Conservation (phyloP, 64 coral and sea anemone genomes). For the Montipora efflorescens region DNA sequence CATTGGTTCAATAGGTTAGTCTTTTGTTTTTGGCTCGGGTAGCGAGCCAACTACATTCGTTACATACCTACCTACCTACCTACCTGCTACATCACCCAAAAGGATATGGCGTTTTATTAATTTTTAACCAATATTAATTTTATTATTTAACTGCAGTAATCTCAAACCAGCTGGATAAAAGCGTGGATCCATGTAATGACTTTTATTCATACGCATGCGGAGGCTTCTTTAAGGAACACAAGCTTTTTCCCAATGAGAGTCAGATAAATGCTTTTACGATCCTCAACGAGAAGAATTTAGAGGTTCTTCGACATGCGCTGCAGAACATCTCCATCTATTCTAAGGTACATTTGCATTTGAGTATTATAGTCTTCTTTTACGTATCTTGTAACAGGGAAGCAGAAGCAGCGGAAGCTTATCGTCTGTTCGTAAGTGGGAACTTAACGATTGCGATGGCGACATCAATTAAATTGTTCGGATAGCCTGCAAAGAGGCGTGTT, state of each 20-base stretch:
- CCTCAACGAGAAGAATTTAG: constrained; percentile 4
- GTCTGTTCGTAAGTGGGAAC: no score
- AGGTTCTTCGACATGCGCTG: constrained; percentile 21
- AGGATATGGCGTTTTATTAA: not conserved
- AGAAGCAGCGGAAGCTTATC: no score
- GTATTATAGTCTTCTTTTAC: no score
- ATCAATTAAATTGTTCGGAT: no score
- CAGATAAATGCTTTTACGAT: not conserved
- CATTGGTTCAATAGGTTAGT: no score
- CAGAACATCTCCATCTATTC: constrained; percentile 4
- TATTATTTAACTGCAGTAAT: constrained; percentile 12
- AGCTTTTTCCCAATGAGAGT: not conserved
- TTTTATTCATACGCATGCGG: constrained; percentile 81
- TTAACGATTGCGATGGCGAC: no score
- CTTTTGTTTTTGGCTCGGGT: no score
- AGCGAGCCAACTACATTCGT: no score
- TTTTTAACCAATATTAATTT: not conserved
- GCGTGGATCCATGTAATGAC: constrained; percentile 71
- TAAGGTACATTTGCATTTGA: constrained; percentile 1
- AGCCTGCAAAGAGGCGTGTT: no score
- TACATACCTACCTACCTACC: no score
- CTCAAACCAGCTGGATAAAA: constrained; percentile 47
- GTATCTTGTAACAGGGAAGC: no score
- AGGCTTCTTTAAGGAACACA: constrained; percentile 62
- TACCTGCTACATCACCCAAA: no score